phyloP scores from a whole-genome alignment of 1,140 invertebrate genomes.

The Teleopsis dalmanni region DNA sequence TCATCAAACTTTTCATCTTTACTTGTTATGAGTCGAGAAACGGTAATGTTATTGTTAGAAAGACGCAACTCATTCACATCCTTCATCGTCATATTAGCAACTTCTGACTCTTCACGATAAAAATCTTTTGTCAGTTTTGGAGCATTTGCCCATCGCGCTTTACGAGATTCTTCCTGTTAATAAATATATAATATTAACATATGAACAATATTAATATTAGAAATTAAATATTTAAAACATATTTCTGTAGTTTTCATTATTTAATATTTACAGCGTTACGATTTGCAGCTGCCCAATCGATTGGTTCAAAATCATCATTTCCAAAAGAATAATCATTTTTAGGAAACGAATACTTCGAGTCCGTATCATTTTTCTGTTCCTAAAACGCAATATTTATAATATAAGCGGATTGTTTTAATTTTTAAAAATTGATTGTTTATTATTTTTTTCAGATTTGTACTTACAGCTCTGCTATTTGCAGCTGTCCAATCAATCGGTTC shows the following conservation, averaged over 20 bases:
- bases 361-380: not conserved
- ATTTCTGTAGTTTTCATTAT: no score
- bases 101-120: slow-evolving; percentile 68
- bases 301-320: slow-evolving; percentile 17
- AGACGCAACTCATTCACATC: slow-evolving; percentile 56
- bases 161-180: slow-evolving; percentile 48
- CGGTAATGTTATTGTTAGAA: slow-evolving; percentile 66
- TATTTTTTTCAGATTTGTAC: not conserved
- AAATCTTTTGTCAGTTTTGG: slow-evolving; percentile 72
- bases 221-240: not conserved
- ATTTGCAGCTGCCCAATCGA: slow-evolving; percentile 30
- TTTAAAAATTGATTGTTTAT: not conserved
- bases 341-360: not conserved
- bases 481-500: no score
- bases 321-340: not conserved
- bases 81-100: slow-evolving; percentile 55
- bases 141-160: slow-evolving; percentile 54
- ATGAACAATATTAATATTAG: not conserved
- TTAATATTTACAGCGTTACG: slow-evolving; percentile 27
- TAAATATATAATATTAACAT: not conserved
- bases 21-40: slow-evolving; percentile 48
- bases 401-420: not conserved
- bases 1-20: slow-evolving; percentile 40
- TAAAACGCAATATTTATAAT: no score
- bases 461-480: not conserved